phyloP scores from a whole-genome alignment of 2,113 vertebrate species.

The Varanus komodoensis region DNA sequence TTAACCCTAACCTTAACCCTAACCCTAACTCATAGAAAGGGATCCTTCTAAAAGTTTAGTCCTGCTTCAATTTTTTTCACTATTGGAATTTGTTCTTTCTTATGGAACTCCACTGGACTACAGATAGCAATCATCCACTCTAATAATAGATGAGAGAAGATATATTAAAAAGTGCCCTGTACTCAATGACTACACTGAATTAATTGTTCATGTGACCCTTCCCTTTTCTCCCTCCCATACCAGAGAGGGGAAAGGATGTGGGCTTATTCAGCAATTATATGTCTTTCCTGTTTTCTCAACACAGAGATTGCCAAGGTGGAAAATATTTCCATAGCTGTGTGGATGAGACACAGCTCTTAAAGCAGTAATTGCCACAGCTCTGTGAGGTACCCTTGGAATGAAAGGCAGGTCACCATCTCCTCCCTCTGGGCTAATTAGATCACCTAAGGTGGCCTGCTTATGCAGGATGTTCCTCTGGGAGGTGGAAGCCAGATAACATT shows the following conservation, averaged over 20 bases:
- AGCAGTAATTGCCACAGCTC: neutral
- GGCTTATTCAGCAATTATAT: neutral
- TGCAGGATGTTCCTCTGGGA: neutral
- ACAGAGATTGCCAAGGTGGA: neutral
- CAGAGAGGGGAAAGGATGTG: neutral
- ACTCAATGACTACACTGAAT: accelerated
- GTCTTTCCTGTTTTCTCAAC: neutral
- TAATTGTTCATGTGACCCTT: neutral
- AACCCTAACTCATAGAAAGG: neutral
- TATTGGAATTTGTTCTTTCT: neutral
- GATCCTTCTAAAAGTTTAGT: accelerated
- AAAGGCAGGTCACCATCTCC: neutral
- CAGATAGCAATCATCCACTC: neutral
- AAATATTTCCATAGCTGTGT: neutral
- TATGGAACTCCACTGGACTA: conserved; percentile 4
- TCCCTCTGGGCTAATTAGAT: neutral
- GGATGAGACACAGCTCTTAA: neutral
- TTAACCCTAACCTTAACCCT: too few relatives aligned
- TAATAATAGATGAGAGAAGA: neutral
- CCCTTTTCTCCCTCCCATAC: neutral
- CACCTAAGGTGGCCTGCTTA: conserved; percentile 15
- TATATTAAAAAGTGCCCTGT: conserved; percentile 4
- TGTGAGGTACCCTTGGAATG: neutral
- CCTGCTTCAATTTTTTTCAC: neutral
- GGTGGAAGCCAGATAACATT: accelerated